phyloP scores from a whole-genome alignment of 2,113 vertebrate species.

The Morone chrysops region DNA sequence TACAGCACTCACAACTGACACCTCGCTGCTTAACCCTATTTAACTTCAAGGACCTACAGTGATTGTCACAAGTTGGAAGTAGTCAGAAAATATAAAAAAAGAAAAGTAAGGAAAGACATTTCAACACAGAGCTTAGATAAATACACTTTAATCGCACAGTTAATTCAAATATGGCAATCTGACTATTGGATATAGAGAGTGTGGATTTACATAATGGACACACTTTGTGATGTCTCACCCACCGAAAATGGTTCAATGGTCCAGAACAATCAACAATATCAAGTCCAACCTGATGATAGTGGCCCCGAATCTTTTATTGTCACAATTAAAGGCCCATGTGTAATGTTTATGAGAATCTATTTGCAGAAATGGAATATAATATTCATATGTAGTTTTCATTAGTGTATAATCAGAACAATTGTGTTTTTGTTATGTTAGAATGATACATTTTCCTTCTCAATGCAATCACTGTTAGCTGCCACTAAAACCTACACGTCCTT shows the following conservation, averaged over 20 bases:
- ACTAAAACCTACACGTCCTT: too few relatives aligned
- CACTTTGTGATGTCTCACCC: neutral
- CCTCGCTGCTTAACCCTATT: conserved; percentile 8
- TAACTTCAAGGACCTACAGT: conserved; percentile 1
- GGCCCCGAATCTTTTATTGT: neutral
- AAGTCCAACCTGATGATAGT: neutral
- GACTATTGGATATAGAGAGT: neutral
- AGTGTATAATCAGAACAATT: too few relatives aligned
- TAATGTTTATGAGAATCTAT: too few relatives aligned
- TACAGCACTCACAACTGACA: conserved; percentile 31
- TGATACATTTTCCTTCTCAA: too few relatives aligned
- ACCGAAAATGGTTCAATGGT: neutral
- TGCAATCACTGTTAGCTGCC: too few relatives aligned
- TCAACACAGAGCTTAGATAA: neutral
- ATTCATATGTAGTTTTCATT: neutral
- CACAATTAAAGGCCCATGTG: neutral
- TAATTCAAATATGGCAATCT: neutral
- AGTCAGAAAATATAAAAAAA: neutral
- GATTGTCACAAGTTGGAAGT: neutral
- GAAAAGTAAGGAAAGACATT: neutral
- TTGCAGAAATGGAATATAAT: neutral
- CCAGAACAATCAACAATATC: neutral
- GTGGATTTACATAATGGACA: neutral
- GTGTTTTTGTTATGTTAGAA: too few relatives aligned
- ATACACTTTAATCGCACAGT: neutral